Base-by-base conservation (phyloP, 2,113 vertebrate genomes). In the Rhipidura dahli region DNA sequence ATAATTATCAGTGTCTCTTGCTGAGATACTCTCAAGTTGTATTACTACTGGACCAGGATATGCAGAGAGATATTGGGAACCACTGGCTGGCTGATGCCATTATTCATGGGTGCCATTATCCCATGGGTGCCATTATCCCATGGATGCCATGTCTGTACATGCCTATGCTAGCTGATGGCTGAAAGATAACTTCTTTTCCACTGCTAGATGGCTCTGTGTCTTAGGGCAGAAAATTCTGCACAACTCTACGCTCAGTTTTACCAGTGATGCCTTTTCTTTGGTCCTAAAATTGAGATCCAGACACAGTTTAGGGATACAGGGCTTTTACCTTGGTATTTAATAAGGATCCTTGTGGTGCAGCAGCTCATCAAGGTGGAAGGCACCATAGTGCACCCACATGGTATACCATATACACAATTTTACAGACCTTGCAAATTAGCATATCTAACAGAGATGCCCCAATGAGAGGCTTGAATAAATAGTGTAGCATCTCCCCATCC, bases 311-410 rank as follows among this genome's bases (percentile, higher is more conserved):
- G 57, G n/a, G n/a, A 17, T 35, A 17, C 10, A 59, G 57, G 15
- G n/a, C 15, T 59, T 59, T 59, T 26, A 35, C 57, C 10, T 26
- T 7, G 1, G 23, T 59, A 12, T 59, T 59, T 59, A 37, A 26
- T 26, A 59, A 37, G 23, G 10, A 37, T 37, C n/a, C n/a, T 17
- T 37, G 16, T 17, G 57, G 23, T 35, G 15, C n/a, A 26, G 7
- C 57, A 35, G 24, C 37, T 24, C 5, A 1, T 12, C n/a, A 26
- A 37, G 15, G n/a, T 37, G 23, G 23, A 59, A 26, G 8, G 2
- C 2, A 3, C n/a, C 1, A 2, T 26, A 59, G 17, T 26, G 23
- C 57, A 37, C n/a, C 23, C 10, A 11, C n/a, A 37, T 1, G 3
- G 14, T 26, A 37, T n/a, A 37, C 26, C 23, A 37, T 1, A 1